Evolutionary conservation across 2,797 vertebrate species (phyloP).

Genomic region (Dicrostonyx torquatus): DNA sequence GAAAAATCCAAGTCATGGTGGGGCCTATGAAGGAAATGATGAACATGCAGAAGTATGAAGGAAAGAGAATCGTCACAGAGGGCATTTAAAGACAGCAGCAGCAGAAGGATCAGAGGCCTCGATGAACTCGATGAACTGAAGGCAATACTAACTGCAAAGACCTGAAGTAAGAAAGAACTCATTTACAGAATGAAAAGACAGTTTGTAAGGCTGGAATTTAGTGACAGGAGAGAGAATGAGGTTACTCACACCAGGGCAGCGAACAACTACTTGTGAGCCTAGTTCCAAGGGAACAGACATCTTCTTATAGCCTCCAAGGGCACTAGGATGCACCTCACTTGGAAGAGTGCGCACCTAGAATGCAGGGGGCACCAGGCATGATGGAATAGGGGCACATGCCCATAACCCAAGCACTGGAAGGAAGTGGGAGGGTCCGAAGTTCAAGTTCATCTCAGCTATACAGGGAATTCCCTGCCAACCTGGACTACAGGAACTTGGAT

Average conservation of each 20-base stretch:
- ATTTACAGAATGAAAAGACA: constrained; percentile 1
- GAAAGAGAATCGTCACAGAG: background rate
- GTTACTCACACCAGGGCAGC: background rate
- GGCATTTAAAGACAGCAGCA: background rate
- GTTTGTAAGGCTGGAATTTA: background rate
- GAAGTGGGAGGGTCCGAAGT: background rate
- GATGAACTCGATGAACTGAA: background rate
- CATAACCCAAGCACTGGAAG: background rate
- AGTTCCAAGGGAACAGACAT: background rate
- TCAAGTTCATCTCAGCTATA: background rate
- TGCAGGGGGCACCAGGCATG: background rate
- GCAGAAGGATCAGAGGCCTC: background rate
- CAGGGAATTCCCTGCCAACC: background rate
- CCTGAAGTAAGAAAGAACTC: background rate
- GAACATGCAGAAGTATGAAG: constrained; percentile 34
- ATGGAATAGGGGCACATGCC: background rate
- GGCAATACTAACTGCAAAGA: background rate
- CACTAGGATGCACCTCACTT: background rate
- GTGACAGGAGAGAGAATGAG: background rate
- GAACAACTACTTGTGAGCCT: background rate
- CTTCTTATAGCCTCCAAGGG: background rate
- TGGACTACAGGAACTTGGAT: background rate
- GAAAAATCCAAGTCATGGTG: constrained; percentile 24
- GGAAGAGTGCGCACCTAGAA: background rate
- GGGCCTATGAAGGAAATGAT: constrained; percentile 1